These are phyloP conservation scores for Drosophila arizonae DNA, from an alignment of 1,140 invertebrate species.

Conservation along the genomic window DNA sequence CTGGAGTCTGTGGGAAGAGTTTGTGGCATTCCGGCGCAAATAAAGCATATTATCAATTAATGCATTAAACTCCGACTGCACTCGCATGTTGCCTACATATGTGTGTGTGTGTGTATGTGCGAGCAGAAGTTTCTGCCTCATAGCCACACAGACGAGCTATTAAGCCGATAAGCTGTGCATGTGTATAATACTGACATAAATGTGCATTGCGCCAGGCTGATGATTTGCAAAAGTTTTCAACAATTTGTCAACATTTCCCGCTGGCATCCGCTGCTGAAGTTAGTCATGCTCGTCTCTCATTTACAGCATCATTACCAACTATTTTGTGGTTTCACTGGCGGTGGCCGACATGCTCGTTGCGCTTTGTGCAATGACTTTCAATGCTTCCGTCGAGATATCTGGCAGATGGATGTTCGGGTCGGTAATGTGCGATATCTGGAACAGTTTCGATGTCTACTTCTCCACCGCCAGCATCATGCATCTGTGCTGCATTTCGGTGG, in stretches of 20 bases:
- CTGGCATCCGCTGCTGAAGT: background rate
- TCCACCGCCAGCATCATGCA: constrained; percentile 94
- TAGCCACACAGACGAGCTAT: constrained; percentile 11
- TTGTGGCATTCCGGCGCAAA: constrained; percentile 27
- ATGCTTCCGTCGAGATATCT: constrained; percentile 92
- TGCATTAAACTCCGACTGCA: constrained; percentile 58
- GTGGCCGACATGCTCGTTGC: constrained; percentile 96
- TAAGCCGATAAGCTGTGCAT: constrained; percentile 7
- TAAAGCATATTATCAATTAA: constrained; percentile 77
- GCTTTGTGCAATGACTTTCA: constrained; percentile 96
- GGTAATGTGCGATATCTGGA: constrained; percentile 97
- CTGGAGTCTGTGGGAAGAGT: constrained; percentile 33
- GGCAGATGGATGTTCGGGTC: constrained; percentile 94
- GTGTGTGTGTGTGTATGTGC: constrained; percentile 55
- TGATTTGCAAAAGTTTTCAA: constrained; percentile 18
- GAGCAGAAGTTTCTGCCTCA: constrained; percentile 20
- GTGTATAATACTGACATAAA: background rate
- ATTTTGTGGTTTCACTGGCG: constrained; percentile 96
- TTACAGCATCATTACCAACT: constrained; percentile 93
- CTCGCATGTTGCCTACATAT: constrained; percentile 39
- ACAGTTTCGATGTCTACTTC: constrained; percentile 97
- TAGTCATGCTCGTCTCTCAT: background rate
- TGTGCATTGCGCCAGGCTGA: background rate
- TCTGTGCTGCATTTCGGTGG: constrained; percentile 94
- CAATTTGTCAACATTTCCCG: constrained; percentile 12